Evolutionary conservation across 2,113 vertebrate species (phyloP), one percentile per base, ranked within the genome.

Genomic region (Pseudorectes ferrugineus): DNA sequence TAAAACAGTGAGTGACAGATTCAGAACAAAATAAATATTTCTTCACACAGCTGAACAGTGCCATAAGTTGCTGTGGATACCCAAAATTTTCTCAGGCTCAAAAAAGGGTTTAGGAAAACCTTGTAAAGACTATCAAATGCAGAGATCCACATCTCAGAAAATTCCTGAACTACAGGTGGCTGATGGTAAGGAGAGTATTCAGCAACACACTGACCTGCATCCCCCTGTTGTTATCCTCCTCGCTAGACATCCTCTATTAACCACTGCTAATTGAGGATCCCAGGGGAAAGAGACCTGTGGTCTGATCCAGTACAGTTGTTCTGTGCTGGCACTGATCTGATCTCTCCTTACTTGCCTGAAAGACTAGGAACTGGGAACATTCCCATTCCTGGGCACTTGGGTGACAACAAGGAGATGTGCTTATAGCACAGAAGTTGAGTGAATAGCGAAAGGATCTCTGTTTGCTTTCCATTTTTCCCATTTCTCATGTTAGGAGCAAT

Each of bases 21-120:
- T 89, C 78, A 59, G 92, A 81, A 59, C 85, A 78, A 95, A 80
- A 54, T 77, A 89, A 89, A 36, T 91, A 77, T 75, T 94, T 85
- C 62, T 92, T 91, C 68, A 77, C 59, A 51, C 42, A 63, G 77
- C 3, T 85, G 45, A 93, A 70, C 29, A 58, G 38, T 35, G 55
- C 42, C 74, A 19, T 52, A 84, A 89, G 70, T 49, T 62, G 59
- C 61, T 89, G 61, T 71, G 51, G 29, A 72, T 76, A 40, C 48
- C 49, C 58, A 15, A 54, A 19, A 72, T 77, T 58, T 78, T 35
- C 38, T 85, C 46, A 62, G 35, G 31, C 59, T 89, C 49, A 66
- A 46, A 91, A 81, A 72, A 46, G 6, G 3, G 9, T 58, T 66
- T 74, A 63, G 55, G 33, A 89, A 87, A 76, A 74, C 29, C 18